Evolutionary conservation across 1,140 invertebrate species (phyloP), one percentile per base, ranked within the genome.

Genomic region (Phocides pigmalion): DNA sequence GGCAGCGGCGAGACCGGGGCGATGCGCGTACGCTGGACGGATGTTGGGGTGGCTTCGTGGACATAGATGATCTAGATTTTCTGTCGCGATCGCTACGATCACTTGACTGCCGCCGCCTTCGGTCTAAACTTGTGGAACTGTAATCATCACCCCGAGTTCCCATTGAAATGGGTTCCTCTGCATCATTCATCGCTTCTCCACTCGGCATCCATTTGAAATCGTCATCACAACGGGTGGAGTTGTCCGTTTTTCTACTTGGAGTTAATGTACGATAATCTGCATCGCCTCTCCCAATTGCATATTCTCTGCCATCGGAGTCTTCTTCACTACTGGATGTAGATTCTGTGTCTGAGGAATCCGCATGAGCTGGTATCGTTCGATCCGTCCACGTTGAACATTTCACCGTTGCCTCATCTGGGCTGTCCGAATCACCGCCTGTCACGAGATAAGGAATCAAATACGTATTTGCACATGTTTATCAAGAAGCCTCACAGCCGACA

Each of bases 151-250:
- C 70, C 35, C 79, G 85, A 4, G 76, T 59, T 14, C 81, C 81
- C 64, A 79, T 63, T 54, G 75, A 61, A 28, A 70, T 49, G 65
- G 76, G 64, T 71, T 92, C 74, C 61, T 79, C 64, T 73, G 77
- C 47, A 70, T 91, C 67, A 76, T 92, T 72, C 66, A 81, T 74
- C 69, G 81, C 77, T 28, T 85, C 80, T 62, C 56, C 82, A 3
- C 79, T 80, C 9, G 82, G 87, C 80, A 94, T 92, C 93, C 93
- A 94, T 86, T 92, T 93, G 70, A 94, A 94, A 77, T 93, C 93
- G 70, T 92, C 89, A 71, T 94, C 92, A 71, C 93, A 93, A 49
- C 92, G 82, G 11, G 92, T 93, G 14, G 93, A 92, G 65, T 84
- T 84, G 74, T 92, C 90, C 39, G 78, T 64, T 20, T 81, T 75